Base-by-base conservation (phyloP, 2,888 invertebrate species). In the Xiphydria camelus region DNA sequence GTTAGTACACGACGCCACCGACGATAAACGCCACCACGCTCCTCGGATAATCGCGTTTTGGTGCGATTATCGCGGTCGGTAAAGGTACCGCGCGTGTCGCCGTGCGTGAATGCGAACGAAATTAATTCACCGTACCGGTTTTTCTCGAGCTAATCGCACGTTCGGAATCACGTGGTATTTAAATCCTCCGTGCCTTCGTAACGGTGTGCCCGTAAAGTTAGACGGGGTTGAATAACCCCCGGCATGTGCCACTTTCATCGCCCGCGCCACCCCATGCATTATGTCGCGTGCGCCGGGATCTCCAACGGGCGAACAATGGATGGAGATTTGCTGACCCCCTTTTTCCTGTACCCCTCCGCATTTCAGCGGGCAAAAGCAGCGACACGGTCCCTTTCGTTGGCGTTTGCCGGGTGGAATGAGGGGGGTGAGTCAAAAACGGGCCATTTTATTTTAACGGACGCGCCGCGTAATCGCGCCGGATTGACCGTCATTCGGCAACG, bases 231-330 rank as follows among this genome's bases (percentile, higher is more conserved):
- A 48, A 26, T 53, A 57, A 55, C 51, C 57, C n/a, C 48, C 37
- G 57, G 52, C 59, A 59, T 61, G 59, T 61, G 59, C 56, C 58
- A 59, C 59, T 59, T 62, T 55, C 45, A 47, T 29, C 29, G n/a
- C n/a, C n/a, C n/a, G 42, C 37, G 25, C 42, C 34, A 44, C 40
- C 45, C 49, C 41, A 19, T 45, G 40, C 34, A 45, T 45, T 40
- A n/a, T n/a, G 45, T 38, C 45, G 40, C 34, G 34, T 40, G 45
- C 40, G 40, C 20, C 26, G 54, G 41, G 25, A 34, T 22, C 22
- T 18, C 21, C 14, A 21, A 17, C n/a, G 22, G n/a, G 32, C 42
- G 33, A 41, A 49, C 38, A 40, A 45, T 45, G 32, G 25, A 34
- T 21, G 2, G 32, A 41, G 34, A 45, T 39, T 45, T 40, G 45